phyloP scores from a whole-genome alignment of 2,797 vertebrate genomes.

The Poeciliopsis presidionis region DNA sequence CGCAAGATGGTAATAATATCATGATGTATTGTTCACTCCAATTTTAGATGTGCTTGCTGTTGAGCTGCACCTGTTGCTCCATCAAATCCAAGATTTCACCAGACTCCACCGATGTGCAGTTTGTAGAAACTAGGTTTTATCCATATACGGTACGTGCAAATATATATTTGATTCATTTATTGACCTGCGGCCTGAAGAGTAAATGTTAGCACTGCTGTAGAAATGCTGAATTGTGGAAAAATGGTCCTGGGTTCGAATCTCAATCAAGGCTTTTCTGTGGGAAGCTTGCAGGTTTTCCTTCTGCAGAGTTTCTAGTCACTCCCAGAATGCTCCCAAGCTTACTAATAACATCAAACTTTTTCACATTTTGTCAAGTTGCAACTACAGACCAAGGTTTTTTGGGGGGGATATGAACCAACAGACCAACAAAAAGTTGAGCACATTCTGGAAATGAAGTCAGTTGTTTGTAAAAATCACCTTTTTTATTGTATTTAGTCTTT shows the following conservation, averaged over 20 bases:
- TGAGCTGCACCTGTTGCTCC: conserved; percentile 66
- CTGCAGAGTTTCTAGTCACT: background rate
- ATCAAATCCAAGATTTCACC: conserved; percentile 39
- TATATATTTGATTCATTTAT: background rate
- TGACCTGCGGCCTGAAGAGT: background rate
- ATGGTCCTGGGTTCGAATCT: background rate
- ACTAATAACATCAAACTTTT: background rate
- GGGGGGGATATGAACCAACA: background rate
- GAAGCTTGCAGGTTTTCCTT: background rate
- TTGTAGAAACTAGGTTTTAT: background rate
- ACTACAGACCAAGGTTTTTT: background rate
- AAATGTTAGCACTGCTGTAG: background rate
- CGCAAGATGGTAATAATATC: conserved; percentile 39
- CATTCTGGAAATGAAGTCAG: background rate
- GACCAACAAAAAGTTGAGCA: background rate
- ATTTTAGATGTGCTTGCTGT: conserved; percentile 68
- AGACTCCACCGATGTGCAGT: conserved; percentile 11
- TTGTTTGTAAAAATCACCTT: background rate
- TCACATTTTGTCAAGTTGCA: background rate
- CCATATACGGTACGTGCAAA: background rate
- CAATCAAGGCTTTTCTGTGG: background rate
- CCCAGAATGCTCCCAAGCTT: background rate
- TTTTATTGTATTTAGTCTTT: background rate
- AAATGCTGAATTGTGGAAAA: background rate
- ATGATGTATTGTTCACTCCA: conserved; percentile 70